Percentiles rank a stretch among this genome's conserved stretches.
These are phyloP conservation scores for Aphelenchoides besseyi DNA, from an alignment of 1,140 invertebrate genomes.

Conservation along the genomic window DNA sequence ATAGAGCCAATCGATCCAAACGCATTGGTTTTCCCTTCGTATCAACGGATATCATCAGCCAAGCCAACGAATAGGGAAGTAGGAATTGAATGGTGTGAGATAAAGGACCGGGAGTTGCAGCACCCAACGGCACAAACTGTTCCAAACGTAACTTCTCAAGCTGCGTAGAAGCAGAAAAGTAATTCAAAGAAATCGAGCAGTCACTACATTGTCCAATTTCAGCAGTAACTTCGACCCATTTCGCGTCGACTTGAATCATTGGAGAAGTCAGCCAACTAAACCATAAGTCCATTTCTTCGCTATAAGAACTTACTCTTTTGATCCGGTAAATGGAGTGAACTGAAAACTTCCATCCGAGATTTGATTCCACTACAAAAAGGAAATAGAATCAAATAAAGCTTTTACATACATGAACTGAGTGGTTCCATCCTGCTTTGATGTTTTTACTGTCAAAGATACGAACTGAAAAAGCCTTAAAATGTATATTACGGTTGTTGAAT, in stretches of 20 bases:
- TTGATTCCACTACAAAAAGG: conserved; percentile 10
- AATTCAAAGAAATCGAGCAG: conserved; percentile 20
- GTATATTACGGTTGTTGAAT: neutral
- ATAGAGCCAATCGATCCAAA: neutral
- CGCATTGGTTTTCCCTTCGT: neutral
- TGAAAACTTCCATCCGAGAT: neutral
- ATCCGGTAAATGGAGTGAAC: neutral
- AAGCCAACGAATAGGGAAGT: conserved; percentile 20
- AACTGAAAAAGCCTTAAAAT: neutral
- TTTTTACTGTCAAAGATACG: conserved; percentile 11
- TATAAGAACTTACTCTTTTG: conserved; percentile 6
- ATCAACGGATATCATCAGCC: conserved; percentile 12
- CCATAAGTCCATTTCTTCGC: neutral
- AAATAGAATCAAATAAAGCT: conserved; percentile 4
- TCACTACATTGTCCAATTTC: conserved; percentile 8
- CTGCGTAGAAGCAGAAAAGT: neutral
- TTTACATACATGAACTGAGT: neutral
- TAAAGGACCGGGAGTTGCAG: neutral
- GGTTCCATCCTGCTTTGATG: conserved; percentile 12
- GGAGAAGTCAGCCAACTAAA: conserved; percentile 18
- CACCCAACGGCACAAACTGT: neutral
- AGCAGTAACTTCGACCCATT: conserved; percentile 18
- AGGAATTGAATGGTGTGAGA: conserved; percentile 18
- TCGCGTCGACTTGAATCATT: conserved; percentile 6
- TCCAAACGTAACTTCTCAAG: neutral